phyloP scores from a whole-genome alignment of 2,888 invertebrate species.

The Latrodectus hesperus region DNA sequence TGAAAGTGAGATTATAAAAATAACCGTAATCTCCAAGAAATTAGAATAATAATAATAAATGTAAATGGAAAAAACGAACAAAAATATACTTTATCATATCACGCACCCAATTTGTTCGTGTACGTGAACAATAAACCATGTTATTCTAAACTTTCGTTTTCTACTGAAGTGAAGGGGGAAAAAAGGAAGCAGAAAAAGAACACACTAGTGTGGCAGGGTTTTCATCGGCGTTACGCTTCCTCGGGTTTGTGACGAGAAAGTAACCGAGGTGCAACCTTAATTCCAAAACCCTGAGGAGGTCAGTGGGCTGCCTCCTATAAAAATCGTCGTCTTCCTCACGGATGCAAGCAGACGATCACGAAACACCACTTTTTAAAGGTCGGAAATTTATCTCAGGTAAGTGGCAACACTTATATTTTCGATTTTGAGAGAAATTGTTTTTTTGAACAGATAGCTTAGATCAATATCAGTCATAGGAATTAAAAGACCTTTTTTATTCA shows the following conservation, averaged over 20 bases:
- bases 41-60: no score
- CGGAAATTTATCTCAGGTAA: slow-evolving; percentile 48
- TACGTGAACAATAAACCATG: neutral
- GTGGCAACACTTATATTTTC: slow-evolving; percentile 15
- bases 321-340: slow-evolving; percentile 26
- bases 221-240: slow-evolving; percentile 26
- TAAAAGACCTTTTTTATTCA: no score
- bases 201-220: neutral
- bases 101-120: neutral
- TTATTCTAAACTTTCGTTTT: slow-evolving; percentile 62
- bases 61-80: no score
- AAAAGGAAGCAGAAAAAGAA: neutral
- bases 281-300: slow-evolving; percentile 42
- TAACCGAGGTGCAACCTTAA: slow-evolving; percentile 46
- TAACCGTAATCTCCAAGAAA: no score
- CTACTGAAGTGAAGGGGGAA: slow-evolving; percentile 4
- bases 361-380: slow-evolving; percentile 10
- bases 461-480: no score
- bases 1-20: no score
- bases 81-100: neutral
- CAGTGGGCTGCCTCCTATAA: slow-evolving; percentile 58
- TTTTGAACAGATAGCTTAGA: no score
- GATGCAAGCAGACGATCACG: slow-evolving; percentile 26
- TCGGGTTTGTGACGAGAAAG: slow-evolving; percentile 32
- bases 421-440: no score